Conservation (phyloP, 1,140 invertebrate species). For the Mactra quadrangularis region DNA sequence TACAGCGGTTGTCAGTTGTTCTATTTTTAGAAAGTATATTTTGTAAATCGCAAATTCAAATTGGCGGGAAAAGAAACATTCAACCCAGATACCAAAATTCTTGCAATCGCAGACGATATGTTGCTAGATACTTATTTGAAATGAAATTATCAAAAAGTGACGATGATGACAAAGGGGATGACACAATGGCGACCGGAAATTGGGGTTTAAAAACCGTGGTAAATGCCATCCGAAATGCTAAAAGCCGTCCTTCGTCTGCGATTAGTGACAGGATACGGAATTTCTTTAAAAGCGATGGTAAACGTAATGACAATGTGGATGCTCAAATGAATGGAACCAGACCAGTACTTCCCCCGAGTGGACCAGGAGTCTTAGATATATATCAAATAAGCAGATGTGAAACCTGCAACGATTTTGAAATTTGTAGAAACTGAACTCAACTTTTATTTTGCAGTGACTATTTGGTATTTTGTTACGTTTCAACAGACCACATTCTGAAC, state of each 20-base stretch:
- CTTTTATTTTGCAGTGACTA: no score
- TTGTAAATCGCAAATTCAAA: constrained; percentile 21
- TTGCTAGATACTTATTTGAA: constrained; percentile 59
- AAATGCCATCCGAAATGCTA: constrained; percentile 14
- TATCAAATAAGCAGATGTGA: no score
- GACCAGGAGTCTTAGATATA: no score
- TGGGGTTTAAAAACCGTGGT: constrained; percentile 34
- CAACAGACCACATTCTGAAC: no score
- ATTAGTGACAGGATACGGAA: constrained; percentile 26
- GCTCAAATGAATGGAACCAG: no score
- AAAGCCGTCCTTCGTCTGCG: constrained; percentile 16
- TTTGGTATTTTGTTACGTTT: no score
- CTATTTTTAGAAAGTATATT: constrained; percentile 72
- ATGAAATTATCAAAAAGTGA: constrained; percentile 51
- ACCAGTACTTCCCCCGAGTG: no score
- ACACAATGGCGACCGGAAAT: not conserved
- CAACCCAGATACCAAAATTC: constrained; percentile 48
- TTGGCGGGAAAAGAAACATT: constrained; percentile 33
- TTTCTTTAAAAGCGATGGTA: constrained; percentile 5
- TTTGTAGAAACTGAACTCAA: no score
- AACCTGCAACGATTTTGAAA: no score
- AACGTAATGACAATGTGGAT: not conserved
- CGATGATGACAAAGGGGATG: not conserved
- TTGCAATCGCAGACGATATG: constrained; percentile 33
- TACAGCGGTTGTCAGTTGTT: constrained; percentile 63